Evolutionary conservation across 2,888 invertebrate genomes (phyloP).

Genomic region (Pollenia angustigena): DNA sequence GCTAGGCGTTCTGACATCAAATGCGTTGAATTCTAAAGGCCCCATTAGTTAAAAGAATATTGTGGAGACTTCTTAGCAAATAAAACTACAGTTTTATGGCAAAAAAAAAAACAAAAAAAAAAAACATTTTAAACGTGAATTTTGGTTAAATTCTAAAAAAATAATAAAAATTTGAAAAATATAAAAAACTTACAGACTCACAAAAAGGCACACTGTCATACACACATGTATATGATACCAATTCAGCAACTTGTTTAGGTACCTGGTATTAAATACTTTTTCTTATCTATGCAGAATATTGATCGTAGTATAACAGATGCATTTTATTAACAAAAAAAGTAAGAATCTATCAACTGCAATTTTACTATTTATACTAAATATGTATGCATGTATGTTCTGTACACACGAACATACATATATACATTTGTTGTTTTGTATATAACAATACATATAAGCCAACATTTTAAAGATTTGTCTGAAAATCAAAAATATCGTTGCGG

Average conservation of each 20-base stretch:
- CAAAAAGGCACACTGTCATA: background rate
- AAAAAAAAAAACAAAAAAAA: constrained; percentile 26
- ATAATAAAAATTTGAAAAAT: constrained; percentile 5
- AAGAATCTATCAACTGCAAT: constrained; percentile 24
- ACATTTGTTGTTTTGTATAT: background rate
- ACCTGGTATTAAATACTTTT: constrained; percentile 18
- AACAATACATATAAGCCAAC: background rate
- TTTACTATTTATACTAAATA: background rate
- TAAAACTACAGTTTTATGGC: constrained; percentile 31
- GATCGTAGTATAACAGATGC: constrained; percentile 39
- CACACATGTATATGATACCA: constrained; percentile 8
- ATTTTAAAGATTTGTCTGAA: constrained; percentile 37
- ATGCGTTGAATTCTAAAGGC: constrained; percentile 78
- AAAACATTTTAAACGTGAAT: constrained; percentile 25
- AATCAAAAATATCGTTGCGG: background rate
- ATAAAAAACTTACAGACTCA: constrained; percentile 11
- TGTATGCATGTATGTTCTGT: background rate
- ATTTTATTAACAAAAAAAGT: constrained; percentile 22
- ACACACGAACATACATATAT: background rate
- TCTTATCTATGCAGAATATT: constrained; percentile 30
- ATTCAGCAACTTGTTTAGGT: constrained; percentile 34
- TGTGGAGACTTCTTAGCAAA: constrained; percentile 60
- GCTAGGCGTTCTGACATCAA: constrained; percentile 77
- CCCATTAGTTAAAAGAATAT: constrained; percentile 79
- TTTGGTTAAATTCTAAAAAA: constrained; percentile 40